A percentile compares a stretch with the other conserved stretches of the same genome.
phyloP scores from a whole-genome alignment of 2,888 invertebrate genomes.

The Dioctria linearis region DNA sequence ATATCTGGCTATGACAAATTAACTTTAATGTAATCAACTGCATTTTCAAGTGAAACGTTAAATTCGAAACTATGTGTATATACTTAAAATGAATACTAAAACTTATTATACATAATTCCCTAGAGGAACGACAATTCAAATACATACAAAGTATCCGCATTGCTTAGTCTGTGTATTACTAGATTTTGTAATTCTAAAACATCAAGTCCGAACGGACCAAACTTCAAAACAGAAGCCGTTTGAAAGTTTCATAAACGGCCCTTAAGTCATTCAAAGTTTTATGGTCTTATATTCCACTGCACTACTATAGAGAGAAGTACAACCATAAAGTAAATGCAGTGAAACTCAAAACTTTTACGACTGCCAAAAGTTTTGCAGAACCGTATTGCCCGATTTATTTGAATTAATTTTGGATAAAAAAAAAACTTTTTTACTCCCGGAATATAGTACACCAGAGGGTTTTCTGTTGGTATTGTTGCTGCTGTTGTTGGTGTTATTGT shows the following conservation, averaged over 20 bases:
- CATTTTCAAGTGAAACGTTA: too few relatives aligned
- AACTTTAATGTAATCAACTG: too few relatives aligned
- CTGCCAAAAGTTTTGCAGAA: slow-evolving; percentile 40
- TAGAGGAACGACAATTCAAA: too few relatives aligned
- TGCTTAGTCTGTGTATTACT: not conserved
- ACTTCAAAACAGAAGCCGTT: slow-evolving; percentile 34
- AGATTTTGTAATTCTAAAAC: slow-evolving; percentile 6
- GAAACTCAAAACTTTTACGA: slow-evolving; percentile 53
- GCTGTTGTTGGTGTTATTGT: not conserved
- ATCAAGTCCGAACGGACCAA: slow-evolving; percentile 20
- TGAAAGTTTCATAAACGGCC: slow-evolving; percentile 50
- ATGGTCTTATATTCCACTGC: slow-evolving; percentile 51
- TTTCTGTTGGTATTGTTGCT: not conserved
- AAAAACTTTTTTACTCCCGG: not conserved
- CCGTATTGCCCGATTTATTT: slow-evolving; percentile 55
- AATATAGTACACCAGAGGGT: slow-evolving; percentile 14
- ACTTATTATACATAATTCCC: too few relatives aligned
- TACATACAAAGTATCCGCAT: not conserved
- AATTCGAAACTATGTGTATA: too few relatives aligned
- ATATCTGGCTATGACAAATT: too few relatives aligned
- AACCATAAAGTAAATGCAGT: slow-evolving; percentile 54
- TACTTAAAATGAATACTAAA: too few relatives aligned
- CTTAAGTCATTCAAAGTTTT: slow-evolving; percentile 53
- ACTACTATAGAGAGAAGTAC: slow-evolving; percentile 9
- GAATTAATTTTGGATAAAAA: slow-evolving; percentile 54